Base-by-base conservation (phyloP, 2,888 invertebrate genomes). In the Caenorhabditis doughertyi region DNA sequence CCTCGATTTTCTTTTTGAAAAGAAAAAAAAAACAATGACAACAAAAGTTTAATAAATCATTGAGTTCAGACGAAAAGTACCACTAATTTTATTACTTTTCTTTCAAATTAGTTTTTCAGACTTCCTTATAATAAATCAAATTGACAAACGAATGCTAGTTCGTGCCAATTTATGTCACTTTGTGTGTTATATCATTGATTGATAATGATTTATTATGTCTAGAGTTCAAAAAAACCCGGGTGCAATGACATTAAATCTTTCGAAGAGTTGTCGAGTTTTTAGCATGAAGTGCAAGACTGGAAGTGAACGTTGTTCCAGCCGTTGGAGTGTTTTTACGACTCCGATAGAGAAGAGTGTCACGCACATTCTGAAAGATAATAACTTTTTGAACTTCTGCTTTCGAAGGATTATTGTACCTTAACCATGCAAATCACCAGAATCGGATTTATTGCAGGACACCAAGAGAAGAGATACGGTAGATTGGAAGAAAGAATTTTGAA, bases 381-480 rank as follows among this genome's bases (percentile, higher is more conserved):
- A n/a, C n/a, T n/a, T 8, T 29, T 56, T 9, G 21, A 35, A 3
- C 18, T 23, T 58, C 23, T 4, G 16, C 29, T 32, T 2, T 16
- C 9, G 53, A 4, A 27, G 13, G 44, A 4, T 47, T 3, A 25
- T 42, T 3, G 4, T 55, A 76, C 80, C 80, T 72, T 65, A 13
- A 83, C 79, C 65, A 72, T 67, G 27, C 64, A 5, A 64, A 83
- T 79, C 4, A 83, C 73, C 1, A 83, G 18, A 47, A 83, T 74
- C 1, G 83, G 74, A 53, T 83, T 74, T 42, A 83, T 79, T 0
- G 79, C 68, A 1, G 83, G 83, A 53, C 79, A 76, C 83, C 83
- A 83, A 29, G 73, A 68, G 65, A 79, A 83, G 7, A 83, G 53
- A 23, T 49, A 76, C 16, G 68, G 79, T 2, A 76, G 25, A 21